Evolutionary conservation across 1,140 invertebrate genomes (phyloP).

Genomic region (Ctenoplectra terminalis): DNA sequence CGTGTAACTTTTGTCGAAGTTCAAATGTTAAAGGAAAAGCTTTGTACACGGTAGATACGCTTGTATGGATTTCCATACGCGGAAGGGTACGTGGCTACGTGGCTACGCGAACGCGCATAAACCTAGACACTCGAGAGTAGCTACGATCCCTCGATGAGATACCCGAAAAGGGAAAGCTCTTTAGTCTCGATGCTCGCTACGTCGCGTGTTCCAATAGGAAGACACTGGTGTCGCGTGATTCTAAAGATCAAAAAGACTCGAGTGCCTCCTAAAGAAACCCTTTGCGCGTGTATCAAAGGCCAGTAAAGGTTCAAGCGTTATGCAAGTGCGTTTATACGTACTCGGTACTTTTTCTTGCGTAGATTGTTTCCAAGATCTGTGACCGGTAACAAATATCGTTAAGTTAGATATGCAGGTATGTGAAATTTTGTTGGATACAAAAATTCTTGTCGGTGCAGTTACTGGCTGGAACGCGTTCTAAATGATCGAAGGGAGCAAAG

Average conservation of each 20-base stretch:
- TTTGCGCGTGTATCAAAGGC: not conserved
- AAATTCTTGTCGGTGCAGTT: not conserved
- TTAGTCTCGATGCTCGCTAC: conserved; percentile 12
- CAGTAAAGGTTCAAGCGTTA: not conserved
- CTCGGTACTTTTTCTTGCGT: not conserved
- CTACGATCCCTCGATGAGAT: conserved; percentile 3
- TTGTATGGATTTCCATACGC: too few relatives aligned
- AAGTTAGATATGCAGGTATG: too few relatives aligned
- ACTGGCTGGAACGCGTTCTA: not conserved
- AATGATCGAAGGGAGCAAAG: conserved; percentile 15
- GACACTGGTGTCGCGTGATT: not conserved
- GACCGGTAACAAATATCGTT: too few relatives aligned
- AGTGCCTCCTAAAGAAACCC: not conserved
- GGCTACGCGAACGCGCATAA: conserved; percentile 32
- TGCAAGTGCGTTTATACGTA: not conserved
- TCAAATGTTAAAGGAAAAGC: too few relatives aligned
- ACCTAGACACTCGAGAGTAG: not conserved
- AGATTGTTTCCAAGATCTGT: not conserved
- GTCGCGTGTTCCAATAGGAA: conserved; percentile 2
- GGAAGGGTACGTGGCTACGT: too few relatives aligned
- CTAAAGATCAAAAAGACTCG: conserved; percentile 29
- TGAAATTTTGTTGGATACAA: not conserved
- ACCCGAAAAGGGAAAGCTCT: conserved; percentile 23
- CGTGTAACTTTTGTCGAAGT: too few relatives aligned
- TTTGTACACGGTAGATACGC: too few relatives aligned